A percentile compares a stretch with the other conserved stretches of the same genome.
These are phyloP conservation scores for Gortyna flavago DNA, from an alignment of 2,888 invertebrate species.

Conservation along the genomic window DNA sequence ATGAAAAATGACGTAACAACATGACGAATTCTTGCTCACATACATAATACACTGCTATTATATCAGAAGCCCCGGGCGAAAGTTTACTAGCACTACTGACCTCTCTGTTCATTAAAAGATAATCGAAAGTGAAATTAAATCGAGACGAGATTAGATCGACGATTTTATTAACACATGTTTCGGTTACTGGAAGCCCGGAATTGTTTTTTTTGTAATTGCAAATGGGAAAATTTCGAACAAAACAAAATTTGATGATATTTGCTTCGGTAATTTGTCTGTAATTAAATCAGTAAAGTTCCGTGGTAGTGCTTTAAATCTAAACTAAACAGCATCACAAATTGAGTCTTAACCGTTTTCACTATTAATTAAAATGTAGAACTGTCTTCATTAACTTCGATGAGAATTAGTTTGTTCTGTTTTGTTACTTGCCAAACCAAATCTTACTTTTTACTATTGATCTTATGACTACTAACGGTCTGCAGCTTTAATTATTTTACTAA, in stretches of 20 bases:
- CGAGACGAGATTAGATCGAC: constrained; percentile 80
- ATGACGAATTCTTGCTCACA: constrained; percentile 72
- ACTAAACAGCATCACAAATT: constrained; percentile 25
- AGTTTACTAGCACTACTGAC: constrained; percentile 82
- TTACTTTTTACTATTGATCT: constrained; percentile 10
- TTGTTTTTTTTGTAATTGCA: constrained; percentile 40
- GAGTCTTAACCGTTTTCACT: constrained; percentile 9
- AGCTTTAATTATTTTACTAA: background rate
- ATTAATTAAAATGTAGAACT: constrained; percentile 30
- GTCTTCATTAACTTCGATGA: constrained; percentile 39
- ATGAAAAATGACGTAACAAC: constrained; percentile 73
- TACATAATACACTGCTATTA: constrained; percentile 77
- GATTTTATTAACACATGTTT: constrained; percentile 79
- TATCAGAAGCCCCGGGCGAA: constrained; percentile 82
- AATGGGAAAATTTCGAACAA: constrained; percentile 30
- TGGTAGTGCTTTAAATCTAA: constrained; percentile 10
- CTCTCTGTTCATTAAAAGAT: constrained; percentile 86
- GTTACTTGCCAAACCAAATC: constrained; percentile 6
- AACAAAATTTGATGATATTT: constrained; percentile 6
- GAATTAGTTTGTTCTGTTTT: constrained; percentile 5
- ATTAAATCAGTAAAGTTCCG: constrained; percentile 32
- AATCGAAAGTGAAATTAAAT: constrained; percentile 89
- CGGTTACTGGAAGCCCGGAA: constrained; percentile 37
- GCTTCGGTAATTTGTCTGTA: constrained; percentile 22
- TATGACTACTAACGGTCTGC: constrained; percentile 4